Conservation (phyloP, 2,888 invertebrate species). For the Diplazon laetatorius region DNA sequence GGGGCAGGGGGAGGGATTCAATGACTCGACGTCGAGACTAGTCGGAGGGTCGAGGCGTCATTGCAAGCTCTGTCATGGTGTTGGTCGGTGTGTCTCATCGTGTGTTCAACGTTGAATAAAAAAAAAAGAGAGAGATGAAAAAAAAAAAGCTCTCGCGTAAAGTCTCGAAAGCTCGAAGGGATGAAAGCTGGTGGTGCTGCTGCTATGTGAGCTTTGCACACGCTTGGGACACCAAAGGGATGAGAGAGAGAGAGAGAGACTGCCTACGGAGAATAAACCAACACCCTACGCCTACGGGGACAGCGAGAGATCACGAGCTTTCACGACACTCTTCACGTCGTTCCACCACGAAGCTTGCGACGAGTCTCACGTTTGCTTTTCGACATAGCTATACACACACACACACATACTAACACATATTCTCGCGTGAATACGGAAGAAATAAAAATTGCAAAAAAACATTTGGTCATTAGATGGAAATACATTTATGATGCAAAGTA, state of each 20-base stretch:
- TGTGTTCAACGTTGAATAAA: constrained; percentile 40
- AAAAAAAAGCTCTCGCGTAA: constrained; percentile 44
- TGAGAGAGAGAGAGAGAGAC: constrained; percentile 13
- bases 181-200: constrained; percentile 34
- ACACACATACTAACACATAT: too few species aligned
- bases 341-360: constrained; percentile 7
- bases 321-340: constrained; percentile 26
- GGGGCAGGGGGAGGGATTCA: constrained; percentile 50
- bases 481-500: constrained; percentile 60
- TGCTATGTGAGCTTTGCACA: constrained; percentile 23
- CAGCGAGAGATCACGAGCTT: constrained; percentile 41
- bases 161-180: constrained; percentile 21
- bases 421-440: too few species aligned
- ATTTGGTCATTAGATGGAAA: constrained; percentile 65
- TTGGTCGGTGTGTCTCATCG: constrained; percentile 17
- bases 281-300: constrained; percentile 19
- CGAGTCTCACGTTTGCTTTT: constrained; percentile 27
- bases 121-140: too few species aligned
- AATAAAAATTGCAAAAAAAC: too few species aligned
- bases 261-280: constrained; percentile 32
- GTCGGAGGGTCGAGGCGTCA: constrained; percentile 25
- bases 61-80: background rate
- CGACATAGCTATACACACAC: background rate
- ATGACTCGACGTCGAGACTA: constrained; percentile 50
- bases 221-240: constrained; percentile 25